Evolutionary conservation across 2,113 vertebrate genomes (phyloP), one percentile per base, ranked within the genome.

Genomic region (Dipodomys stephensi): DNA sequence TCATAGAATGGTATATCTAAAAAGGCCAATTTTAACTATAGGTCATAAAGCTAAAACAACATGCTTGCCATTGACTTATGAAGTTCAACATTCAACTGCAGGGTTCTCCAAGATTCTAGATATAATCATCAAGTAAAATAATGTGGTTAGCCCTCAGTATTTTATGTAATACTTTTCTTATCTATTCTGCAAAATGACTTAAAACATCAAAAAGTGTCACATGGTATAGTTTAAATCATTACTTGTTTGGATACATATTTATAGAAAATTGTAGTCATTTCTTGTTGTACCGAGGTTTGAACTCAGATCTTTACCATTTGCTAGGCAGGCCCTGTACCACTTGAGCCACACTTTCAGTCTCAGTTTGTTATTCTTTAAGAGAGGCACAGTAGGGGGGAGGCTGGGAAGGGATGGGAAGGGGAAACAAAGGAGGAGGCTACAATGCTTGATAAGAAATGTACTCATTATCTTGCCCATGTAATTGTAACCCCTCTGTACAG

Each of bases 141-240:
- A 79, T 44, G 89, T 49, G 6, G 67, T 89, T 67, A 90, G 32
- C 2, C 67, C 77, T 92, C 28, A 23, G 71, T 44, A 68, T 88
- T 83, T 69, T 85, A 79, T 49, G 71, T 23, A 84, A 68, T 73
- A 85, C 71, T 60, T 78, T 72, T 53, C 32, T 69, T 85, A 74
- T 35, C 28, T 44, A 77, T 90, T 60, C 28, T 49, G 65, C 44
- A 83, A 85, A 94, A 69, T 84, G 8, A 88, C 28, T 95, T 57
- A 83, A 77, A 93, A 83, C 30, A 90, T 73, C 27, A 89, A 74
- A 85, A 79, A 92, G 80, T 60, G 89, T 69, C 68, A 91, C 39
- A 91, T 83, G 65, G 89, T 39, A 4, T 76, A 94, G 87, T 86
- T 27, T 87, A 44, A 94, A 65, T 67, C 13, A 90, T 60, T 68